Evolutionary conservation across 2,797 vertebrate genomes (phyloP).

Genomic region (Varecia variegata): DNA sequence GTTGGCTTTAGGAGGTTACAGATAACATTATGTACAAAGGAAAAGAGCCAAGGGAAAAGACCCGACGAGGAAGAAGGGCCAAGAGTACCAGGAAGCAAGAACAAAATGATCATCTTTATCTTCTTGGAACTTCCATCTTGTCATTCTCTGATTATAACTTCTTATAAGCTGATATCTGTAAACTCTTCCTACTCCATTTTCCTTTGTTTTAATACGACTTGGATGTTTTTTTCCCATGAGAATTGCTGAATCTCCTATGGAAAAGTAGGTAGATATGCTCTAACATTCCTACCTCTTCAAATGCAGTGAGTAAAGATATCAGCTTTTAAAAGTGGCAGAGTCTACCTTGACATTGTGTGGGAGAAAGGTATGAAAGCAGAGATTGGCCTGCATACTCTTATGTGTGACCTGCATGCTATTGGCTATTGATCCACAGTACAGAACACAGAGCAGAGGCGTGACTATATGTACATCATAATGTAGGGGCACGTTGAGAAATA

Average conservation of each 20-base stretch:
- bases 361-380: background rate
- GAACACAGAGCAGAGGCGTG: background rate
- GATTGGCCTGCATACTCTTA: background rate
- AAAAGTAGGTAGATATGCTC: background rate
- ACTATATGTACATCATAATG: background rate
- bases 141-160: background rate
- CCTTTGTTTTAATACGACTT: background rate
- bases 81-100: background rate
- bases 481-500: background rate
- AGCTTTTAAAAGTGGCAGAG: background rate
- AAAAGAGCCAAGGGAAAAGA: background rate
- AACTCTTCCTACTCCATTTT: background rate
- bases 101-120: background rate
- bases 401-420: background rate
- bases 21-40: too few species aligned
- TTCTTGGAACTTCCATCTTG: background rate
- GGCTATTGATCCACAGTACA: background rate
- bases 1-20: background rate
- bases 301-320: background rate
- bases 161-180: background rate
- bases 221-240: background rate
- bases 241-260: background rate
- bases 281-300: background rate
- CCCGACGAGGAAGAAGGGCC: background rate
- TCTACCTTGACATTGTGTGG: background rate